These are phyloP conservation scores for Aethes cnicana DNA, from an alignment of 2,888 invertebrate genomes.

Conservation along the genomic window DNA sequence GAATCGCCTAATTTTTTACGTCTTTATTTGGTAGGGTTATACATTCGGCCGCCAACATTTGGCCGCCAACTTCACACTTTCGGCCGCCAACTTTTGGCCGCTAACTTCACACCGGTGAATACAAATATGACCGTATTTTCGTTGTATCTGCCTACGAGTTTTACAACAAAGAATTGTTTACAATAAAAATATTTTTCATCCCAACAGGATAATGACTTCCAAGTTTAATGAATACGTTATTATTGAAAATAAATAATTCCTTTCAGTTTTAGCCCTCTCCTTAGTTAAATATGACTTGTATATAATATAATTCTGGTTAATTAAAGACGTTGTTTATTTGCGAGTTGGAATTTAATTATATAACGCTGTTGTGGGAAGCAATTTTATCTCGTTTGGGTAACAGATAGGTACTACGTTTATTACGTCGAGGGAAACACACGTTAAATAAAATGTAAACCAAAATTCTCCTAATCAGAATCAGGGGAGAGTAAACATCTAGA, in stretches of 20 bases:
- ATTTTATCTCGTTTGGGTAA: slow-evolving; percentile 32
- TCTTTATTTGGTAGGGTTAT: too few species aligned
- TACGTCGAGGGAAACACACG: slow-evolving; percentile 25
- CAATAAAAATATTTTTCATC: neutral
- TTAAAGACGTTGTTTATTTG: slow-evolving; percentile 31
- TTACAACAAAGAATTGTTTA: too few species aligned
- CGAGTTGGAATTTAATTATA: slow-evolving; percentile 32
- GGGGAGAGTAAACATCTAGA: slow-evolving; percentile 22
- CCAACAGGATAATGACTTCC: neutral
- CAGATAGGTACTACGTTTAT: slow-evolving; percentile 29
- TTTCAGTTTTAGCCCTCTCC: slow-evolving; percentile 5
- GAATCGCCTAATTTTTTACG: too few species aligned
- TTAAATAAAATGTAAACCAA: slow-evolving; percentile 27
- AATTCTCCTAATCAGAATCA: slow-evolving; percentile 31
- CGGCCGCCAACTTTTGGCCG: too few species aligned
- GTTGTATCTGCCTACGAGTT: too few species aligned
- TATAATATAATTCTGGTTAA: slow-evolving; percentile 29
- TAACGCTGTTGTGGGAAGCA: slow-evolving; percentile 23
- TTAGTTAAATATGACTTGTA: slow-evolving; percentile 5
- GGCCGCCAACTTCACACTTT: too few species aligned
- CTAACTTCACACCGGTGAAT: too few species aligned
- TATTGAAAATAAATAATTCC: slow-evolving; percentile 5
- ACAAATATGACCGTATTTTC: too few species aligned
- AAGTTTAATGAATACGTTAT: neutral
- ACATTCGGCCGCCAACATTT: too few species aligned